Percentiles rank a stretch among this genome's conserved stretches.
phyloP scores from a whole-genome alignment of 2,888 invertebrate genomes.

The Luperina nickerlii region DNA sequence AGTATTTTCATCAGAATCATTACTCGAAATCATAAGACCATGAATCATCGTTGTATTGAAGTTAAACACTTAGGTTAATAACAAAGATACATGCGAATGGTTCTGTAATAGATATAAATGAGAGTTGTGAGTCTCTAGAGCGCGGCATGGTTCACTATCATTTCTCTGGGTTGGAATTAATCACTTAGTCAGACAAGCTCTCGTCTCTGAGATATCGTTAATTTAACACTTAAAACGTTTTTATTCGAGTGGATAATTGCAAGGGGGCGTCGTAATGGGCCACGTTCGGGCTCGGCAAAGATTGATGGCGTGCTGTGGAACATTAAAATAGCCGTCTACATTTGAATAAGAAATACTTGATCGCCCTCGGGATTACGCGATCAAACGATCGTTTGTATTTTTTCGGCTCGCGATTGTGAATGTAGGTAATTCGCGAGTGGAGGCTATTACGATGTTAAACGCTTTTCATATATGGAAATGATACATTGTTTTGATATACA shows the following conservation, averaged over 20 bases:
- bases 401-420: constrained; percentile 70
- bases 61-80: constrained; percentile 48
- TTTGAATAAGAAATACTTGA: constrained; percentile 87
- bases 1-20: constrained; percentile 22
- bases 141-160: constrained; percentile 76
- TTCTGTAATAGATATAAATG: constrained; percentile 72
- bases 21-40: constrained; percentile 26
- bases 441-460: constrained; percentile 50
- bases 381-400: constrained; percentile 81
- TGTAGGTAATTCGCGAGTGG: constrained; percentile 61
- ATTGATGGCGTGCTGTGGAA: constrained; percentile 87
- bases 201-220: constrained; percentile 88
- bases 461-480: constrained; percentile 53
- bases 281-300: constrained; percentile 85
- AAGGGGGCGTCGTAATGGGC: constrained; percentile 86
- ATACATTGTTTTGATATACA: constrained; percentile 48
- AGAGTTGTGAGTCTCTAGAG: constrained; percentile 67
- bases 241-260: constrained; percentile 89
- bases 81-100: constrained; percentile 51
- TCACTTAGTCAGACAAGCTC: constrained; percentile 86
- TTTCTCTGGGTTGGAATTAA: constrained; percentile 81
- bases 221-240: constrained; percentile 90
- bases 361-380: constrained; percentile 82
- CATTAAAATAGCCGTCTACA: constrained; percentile 87
- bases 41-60: constrained; percentile 42